A percentile compares a stretch with the other conserved stretches of the same genome.
Evolutionary conservation across 2,113 vertebrate species (phyloP).

Genomic region (Elaphurus davidianus): DNA sequence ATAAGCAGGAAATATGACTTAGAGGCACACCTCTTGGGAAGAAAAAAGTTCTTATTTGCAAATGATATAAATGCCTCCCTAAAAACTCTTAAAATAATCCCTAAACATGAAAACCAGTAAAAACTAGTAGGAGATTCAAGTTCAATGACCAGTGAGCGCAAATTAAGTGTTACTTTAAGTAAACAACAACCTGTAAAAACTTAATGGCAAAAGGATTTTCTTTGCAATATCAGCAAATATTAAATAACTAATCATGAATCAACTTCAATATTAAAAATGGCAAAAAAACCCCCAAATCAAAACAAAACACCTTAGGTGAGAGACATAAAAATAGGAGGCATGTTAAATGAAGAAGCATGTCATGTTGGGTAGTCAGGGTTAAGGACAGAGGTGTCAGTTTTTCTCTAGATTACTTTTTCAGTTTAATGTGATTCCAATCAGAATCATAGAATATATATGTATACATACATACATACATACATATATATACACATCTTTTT

Average conservation of each 20-base stretch:
- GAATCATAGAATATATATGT: not conserved
- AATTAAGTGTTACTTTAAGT: not conserved
- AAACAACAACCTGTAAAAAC: not conserved
- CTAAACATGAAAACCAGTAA: not conserved
- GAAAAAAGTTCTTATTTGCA: conserved; percentile 4
- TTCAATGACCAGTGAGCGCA: not conserved
- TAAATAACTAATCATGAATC: not conserved
- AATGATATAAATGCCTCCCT: not conserved
- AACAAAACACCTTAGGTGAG: not conserved
- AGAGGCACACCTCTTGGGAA: not conserved
- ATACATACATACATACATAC: no score
- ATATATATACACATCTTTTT: not conserved
- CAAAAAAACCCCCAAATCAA: not conserved
- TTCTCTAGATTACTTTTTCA: conserved; percentile 33
- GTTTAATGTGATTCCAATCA: conserved; percentile 21
- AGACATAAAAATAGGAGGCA: not conserved
- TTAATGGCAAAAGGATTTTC: not conserved
- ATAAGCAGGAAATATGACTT: not conserved
- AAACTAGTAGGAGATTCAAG: not conserved
- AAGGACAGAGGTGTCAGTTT: not conserved
- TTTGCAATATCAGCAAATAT: not conserved
- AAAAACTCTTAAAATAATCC: not conserved
- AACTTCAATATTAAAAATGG: not conserved
- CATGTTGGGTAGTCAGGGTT: not conserved
- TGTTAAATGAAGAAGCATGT: not conserved